Base-by-base conservation (phyloP, 2,797 vertebrate genomes). In the Pseudomugil tenellus region DNA sequence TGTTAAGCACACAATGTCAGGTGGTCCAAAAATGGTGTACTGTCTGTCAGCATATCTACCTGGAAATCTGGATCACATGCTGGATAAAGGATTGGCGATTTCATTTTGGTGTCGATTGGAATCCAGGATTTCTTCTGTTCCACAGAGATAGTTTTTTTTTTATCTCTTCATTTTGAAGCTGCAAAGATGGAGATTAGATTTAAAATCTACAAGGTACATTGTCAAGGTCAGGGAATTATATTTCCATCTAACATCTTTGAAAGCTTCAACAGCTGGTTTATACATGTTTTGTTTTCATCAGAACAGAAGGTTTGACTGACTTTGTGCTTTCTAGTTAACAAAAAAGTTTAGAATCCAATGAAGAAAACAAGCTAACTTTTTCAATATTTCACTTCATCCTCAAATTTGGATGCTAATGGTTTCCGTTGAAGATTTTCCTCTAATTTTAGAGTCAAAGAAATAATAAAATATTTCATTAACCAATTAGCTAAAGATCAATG, bases 51-150 rank as follows among this genome's bases (percentile, higher is more conserved):
- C 66, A 54, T 65, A 64, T 74, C 63, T 58, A 62, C 70, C 70
- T 32, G 71, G 71, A 77, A 77, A 79, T 67, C 29, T 54, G 35
- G 49, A 60, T 53, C 72, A 71, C 77, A 71, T 26, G 65, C 54
- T 64, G 76, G 80, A 81, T 79, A 59, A 76, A 57, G 62, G 76
- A 63, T 56, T 48, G 74, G 76, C 74, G 29, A 78, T 81, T 74
- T 76, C 58, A 80, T 67, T 62, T 58, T 23, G 52, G 43, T 73
- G 52, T 49, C 66, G 73, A 74, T 82, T 58, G 2, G 13, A 69
- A 65, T 80, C 60, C 46, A 56, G 39, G 46, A 59, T 79, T 72
- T 76, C 53, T 63, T 70, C 67, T 55, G 61, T 67, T 79, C 54
- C 65, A 48, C 43, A 63, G 76, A 78, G 66, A 76, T 66, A 55